phyloP scores from a whole-genome alignment of 2,888 invertebrate species.

The Octonoba sinensis region DNA sequence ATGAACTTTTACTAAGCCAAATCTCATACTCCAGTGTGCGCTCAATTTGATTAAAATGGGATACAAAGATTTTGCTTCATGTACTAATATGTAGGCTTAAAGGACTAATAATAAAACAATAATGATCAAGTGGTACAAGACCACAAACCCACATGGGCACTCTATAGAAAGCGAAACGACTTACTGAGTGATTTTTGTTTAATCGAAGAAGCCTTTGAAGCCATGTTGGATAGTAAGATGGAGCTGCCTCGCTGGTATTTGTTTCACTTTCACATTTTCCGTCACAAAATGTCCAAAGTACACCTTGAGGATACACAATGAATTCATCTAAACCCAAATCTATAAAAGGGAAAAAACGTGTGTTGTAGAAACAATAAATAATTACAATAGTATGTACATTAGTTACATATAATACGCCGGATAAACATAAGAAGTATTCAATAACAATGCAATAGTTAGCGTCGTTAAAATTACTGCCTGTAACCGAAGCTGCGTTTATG shows the following conservation, averaged over 20 bases:
- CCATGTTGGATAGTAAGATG: constrained; percentile 33
- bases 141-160: no score
- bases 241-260: neutral
- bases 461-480: no score
- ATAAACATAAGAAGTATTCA: neutral
- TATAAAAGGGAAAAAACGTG: constrained; percentile 12
- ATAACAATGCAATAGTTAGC: neutral
- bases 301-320: constrained; percentile 46
- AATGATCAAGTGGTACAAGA: no score
- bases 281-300: constrained; percentile 46
- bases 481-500: no score
- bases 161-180: no score
- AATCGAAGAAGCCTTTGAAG: constrained; percentile 22
- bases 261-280: constrained; percentile 11
- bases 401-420: neutral
- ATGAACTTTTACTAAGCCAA: no score
- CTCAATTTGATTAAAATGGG: no score
- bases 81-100: no score
- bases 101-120: no score
- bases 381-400: no score
- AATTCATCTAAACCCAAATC: constrained; percentile 45
- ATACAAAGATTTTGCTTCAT: no score
- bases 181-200: neutral
- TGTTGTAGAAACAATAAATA: neutral
- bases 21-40: no score